phyloP scores from a whole-genome alignment of 1,140 invertebrate genomes.

The Zaprionus gabonicus region DNA sequence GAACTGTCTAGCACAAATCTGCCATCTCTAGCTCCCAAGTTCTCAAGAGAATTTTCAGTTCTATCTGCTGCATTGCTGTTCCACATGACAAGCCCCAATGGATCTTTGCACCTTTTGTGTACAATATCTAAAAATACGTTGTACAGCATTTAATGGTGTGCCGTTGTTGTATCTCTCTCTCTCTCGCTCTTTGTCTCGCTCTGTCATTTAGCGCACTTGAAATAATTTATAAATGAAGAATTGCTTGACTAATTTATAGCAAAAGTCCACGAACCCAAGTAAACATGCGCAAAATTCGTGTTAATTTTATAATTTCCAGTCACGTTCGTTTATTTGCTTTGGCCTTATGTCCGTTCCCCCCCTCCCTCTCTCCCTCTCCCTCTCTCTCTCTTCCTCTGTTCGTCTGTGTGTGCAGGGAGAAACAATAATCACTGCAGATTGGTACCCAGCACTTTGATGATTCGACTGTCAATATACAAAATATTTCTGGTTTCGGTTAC shows the following conservation, averaged over 20 bases:
- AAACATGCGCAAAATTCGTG: conserved; percentile 64
- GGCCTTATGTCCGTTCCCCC: conserved; percentile 23
- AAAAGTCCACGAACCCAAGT: conserved; percentile 48
- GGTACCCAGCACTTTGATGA: background rate
- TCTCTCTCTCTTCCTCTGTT: too few relatives aligned
- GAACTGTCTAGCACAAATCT: background rate
- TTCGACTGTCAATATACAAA: conserved; percentile 1
- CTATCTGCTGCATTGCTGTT: background rate
- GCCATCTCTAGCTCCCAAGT: background rate
- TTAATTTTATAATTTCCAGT: conserved; percentile 74
- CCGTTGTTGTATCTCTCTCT: background rate
- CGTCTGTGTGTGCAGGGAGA: background rate
- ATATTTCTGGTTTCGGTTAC: conserved; percentile 6
- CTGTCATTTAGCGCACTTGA: conserved; percentile 2
- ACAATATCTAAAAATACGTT: background rate
- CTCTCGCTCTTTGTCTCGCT: background rate
- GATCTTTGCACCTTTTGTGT: background rate
- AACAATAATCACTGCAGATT: conserved; percentile 1
- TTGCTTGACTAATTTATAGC: conserved; percentile 35
- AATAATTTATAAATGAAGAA: conserved; percentile 28
- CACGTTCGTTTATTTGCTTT: conserved; percentile 73
- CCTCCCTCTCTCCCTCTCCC: too few relatives aligned
- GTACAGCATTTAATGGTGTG: background rate
- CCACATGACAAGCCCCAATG: background rate
- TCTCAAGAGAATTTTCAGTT: background rate